Evolutionary conservation across 2,113 vertebrate genomes (phyloP).

Genomic region (Condylura cristata): DNA sequence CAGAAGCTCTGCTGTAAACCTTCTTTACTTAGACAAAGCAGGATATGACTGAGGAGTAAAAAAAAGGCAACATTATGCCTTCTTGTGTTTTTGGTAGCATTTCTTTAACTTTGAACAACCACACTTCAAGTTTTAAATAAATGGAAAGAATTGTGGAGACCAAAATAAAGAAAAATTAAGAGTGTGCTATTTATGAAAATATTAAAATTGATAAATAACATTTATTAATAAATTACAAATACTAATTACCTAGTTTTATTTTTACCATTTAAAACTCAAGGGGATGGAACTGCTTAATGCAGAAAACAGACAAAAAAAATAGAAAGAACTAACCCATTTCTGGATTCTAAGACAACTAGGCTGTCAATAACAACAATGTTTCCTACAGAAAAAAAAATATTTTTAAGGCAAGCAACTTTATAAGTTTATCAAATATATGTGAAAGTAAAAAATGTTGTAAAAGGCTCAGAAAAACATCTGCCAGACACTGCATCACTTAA

Average conservation of each 20-base stretch:
- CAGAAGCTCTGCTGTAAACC: background rate
- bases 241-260: background rate
- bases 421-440: background rate
- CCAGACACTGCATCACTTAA: slow-evolving; percentile 6
- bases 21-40: slow-evolving; percentile 11
- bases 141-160: background rate
- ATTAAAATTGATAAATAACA: background rate
- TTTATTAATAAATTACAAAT: background rate
- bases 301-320: background rate
- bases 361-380: background rate
- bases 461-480: slow-evolving; percentile 23
- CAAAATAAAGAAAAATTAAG: slow-evolving; percentile 26
- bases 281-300: background rate
- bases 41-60: background rate
- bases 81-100: background rate
- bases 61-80: background rate
- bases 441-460: slow-evolving; percentile 19
- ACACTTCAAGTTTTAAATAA: slow-evolving; percentile 33
- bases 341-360: slow-evolving; percentile 38
- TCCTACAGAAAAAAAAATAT: background rate
- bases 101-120: slow-evolving; percentile 52
- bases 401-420: slow-evolving; percentile 31
- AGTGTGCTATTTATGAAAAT: slow-evolving; percentile 13
- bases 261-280: background rate
- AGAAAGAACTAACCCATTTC: background rate